Evolutionary conservation across 2,888 invertebrate species (phyloP), one percentile per base, ranked within the genome.

Genomic region (Tipula vernalis): DNA sequence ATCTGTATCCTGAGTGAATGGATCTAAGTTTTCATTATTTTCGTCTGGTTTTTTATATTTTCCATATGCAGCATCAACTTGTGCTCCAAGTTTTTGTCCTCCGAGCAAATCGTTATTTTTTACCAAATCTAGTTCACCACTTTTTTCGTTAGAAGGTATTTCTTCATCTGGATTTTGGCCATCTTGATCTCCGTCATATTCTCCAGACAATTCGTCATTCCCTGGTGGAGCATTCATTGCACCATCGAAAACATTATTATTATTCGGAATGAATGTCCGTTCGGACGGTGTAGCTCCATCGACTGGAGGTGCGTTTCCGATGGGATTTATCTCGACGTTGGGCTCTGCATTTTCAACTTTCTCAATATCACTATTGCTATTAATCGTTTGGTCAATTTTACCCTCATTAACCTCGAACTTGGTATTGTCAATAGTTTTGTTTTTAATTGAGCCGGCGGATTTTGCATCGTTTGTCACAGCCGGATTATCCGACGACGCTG

Each of bases 1-100:
- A 88, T 94, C 94, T 71, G 93, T 93, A 36, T 92, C 91, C 83
- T 92, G 91, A n/a, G 90, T 89, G 84, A 89, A 89, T 2, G 88
- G 89, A 88, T 89, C 89, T 8, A 12, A 28, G 8, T 71, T 28
- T 12, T 86, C 86, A n/a, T 39, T 84, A 15, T 84, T 41, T 39
- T 84, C 84, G 3, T 84, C 84, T 39, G 13, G 36, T 39, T 84
- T 71, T 8, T 28, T 28, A 28, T 71, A 71, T 71, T 71, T 71
- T 71, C 28, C 28, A 10, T 28, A 71, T 28, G 28, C 28, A 0
- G 10, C 71, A 13, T 71, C 28, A 28, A 28, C 71, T 28, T 71
- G 4, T 28, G 2, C 28, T 4, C 15, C 8, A 12, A 8, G 12
- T 28, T 71, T 28, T 18, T 8, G 18, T 28, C 2, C n/a, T 28